These are phyloP conservation scores for Dunckerocampus dactyliophorus DNA, from an alignment of 2,113 vertebrate genomes.

Conservation along the genomic window DNA sequence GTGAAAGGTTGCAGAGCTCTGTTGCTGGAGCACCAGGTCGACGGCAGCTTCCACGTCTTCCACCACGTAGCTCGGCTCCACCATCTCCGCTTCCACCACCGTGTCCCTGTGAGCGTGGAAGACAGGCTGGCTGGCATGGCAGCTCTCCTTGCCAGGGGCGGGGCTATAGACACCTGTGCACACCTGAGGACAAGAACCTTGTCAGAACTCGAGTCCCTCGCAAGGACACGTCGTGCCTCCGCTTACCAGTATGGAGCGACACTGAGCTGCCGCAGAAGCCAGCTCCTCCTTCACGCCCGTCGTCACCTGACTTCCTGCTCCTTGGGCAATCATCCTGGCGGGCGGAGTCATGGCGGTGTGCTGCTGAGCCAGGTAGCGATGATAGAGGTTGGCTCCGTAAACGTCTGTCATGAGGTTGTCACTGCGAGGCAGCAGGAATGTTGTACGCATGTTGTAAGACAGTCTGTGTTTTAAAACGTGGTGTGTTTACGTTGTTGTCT, in stretches of 20 bases:
- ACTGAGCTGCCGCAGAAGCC: constrained; percentile 67
- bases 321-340: constrained; percentile 41
- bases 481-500: no score
- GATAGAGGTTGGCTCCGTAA: constrained; percentile 87
- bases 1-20: constrained; percentile 39
- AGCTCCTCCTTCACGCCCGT: constrained; percentile 39
- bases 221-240: no score
- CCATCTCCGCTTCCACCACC: constrained; percentile 70
- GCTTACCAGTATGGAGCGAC: constrained; percentile 79
- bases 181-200: constrained; percentile 54
- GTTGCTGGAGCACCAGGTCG: constrained; percentile 79
- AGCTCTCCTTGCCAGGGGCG: constrained; percentile 34
- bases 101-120: constrained; percentile 83
- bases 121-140: constrained; percentile 36
- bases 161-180: constrained; percentile 85
- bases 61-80: constrained; percentile 76
- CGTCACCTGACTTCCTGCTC: constrained; percentile 31
- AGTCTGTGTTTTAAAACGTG: no score
- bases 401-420: constrained; percentile 88
- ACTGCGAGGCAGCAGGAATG: constrained; percentile 53
- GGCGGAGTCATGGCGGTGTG: constrained; percentile 12
- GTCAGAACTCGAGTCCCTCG: background rate
- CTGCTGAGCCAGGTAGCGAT: constrained; percentile 77
- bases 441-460: no score
- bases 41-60: constrained; percentile 82